These are phyloP conservation scores for Sciaenops ocellatus DNA, from an alignment of 2,797 vertebrate species.

Conservation along the genomic window DNA sequence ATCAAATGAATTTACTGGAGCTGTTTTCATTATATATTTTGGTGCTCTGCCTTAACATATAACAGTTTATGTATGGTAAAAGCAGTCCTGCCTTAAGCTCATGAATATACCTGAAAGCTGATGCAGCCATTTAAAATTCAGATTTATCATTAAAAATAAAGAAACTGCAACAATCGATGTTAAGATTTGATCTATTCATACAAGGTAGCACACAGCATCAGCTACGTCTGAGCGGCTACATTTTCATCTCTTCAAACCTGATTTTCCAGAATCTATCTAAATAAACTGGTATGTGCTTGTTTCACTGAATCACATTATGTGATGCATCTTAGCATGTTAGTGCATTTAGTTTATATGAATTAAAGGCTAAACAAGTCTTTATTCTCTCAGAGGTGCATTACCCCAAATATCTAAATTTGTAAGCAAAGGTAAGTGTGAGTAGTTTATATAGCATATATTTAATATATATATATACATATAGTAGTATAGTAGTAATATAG, in stretches of 20 bases:
- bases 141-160: constrained; percentile 11
- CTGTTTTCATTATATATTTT: constrained; percentile 26
- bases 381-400: too few relatives aligned
- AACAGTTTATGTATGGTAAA: not conserved
- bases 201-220: not conserved
- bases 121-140: not conserved
- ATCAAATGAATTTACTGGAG: constrained; percentile 44
- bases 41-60: not conserved
- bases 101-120: constrained; percentile 15
- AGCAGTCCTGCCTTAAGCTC: constrained; percentile 9
- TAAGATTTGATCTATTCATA: not conserved
- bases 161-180: not conserved
- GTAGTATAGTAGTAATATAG: too few relatives aligned
- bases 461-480: too few relatives aligned
- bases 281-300: not conserved
- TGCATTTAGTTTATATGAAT: too few relatives aligned
- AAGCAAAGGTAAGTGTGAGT: too few relatives aligned
- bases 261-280: too few relatives aligned
- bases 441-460: too few relatives aligned
- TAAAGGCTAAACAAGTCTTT: too few relatives aligned
- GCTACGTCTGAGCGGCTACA: not conserved
- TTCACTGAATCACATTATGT: not conserved
- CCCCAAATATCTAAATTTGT: too few relatives aligned
- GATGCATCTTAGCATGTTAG: too few relatives aligned
- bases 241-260: constrained; percentile 1